These are phyloP conservation scores for Selene dorsalis DNA, from an alignment of 2,797 vertebrate species.

Conservation along the genomic window DNA sequence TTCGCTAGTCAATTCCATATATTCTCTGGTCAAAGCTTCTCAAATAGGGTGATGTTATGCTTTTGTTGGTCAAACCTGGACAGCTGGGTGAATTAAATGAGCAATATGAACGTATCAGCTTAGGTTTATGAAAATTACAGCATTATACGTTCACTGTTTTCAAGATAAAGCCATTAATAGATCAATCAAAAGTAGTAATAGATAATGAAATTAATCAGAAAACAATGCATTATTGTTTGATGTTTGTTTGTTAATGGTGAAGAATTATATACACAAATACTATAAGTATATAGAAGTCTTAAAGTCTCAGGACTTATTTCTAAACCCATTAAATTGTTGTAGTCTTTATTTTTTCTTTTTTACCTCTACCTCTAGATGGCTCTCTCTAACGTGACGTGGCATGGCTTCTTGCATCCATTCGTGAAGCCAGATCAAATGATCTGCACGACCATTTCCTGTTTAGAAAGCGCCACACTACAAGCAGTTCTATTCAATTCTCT, in stretches of 20 bases:
- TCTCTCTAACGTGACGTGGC: conserved; percentile 76
- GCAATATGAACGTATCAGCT: background rate
- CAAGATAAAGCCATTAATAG: background rate
- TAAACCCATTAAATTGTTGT: too few relatives aligned
- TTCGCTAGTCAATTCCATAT: too few relatives aligned
- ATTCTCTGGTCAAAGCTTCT: too few relatives aligned
- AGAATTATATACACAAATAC: background rate
- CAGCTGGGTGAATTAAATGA: too few relatives aligned
- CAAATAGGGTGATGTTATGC: too few relatives aligned
- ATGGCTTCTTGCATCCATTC: conserved; percentile 65
- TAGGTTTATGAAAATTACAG: background rate
- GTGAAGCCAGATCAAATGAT: conserved; percentile 32
- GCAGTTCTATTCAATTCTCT: background rate
- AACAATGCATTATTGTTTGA: too few relatives aligned
- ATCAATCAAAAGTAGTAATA: background rate
- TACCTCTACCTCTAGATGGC: conserved; percentile 48
- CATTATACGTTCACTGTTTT: background rate
- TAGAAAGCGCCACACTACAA: too few relatives aligned
- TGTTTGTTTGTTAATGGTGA: background rate
- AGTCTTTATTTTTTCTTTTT: background rate
- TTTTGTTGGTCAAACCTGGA: too few relatives aligned
- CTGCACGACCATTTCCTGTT: conserved; percentile 37
- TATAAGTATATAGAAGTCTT: background rate
- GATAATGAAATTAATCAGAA: background rate
- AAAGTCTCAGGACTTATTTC: background rate